Base-by-base conservation (phyloP, 2,888 invertebrate genomes). In the Habrosyne pyritoides region DNA sequence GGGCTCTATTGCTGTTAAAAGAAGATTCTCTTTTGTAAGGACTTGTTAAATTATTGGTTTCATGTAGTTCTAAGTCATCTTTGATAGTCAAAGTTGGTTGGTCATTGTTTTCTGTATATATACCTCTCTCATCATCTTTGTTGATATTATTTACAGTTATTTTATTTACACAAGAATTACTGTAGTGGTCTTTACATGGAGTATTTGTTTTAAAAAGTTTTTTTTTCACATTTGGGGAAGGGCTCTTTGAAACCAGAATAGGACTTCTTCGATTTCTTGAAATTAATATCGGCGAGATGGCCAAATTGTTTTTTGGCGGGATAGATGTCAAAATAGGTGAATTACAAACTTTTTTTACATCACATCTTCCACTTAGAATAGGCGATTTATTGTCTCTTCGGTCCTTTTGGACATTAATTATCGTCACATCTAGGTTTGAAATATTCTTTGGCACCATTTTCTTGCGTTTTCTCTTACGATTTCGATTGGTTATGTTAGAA, bases 391-490 rank as follows among this genome's bases (percentile, higher is more conserved):
- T 65, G 21, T 67, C 58, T 28, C 48, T 54, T 22, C 10, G 54
- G 0, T 76, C 61, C 52, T 61, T 70, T 33, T 60, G 53, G 0
- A 64, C 55, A 36, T 87, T 81, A 28, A 74, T 47, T 42, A 85
- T 74, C 2, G 78, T 83, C 8, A 91, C 69, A 54, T 85, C 75
- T 55, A 92, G 75, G 57, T 86, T 87, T 14, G 85, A 82, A 28
- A 78, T 47, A 53, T 87, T 87, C 36, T 73, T 84, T 0, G 56
- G 52, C 0, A 50, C 53, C 52, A 80, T 89, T 64, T 71, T 78
- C 64, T 75, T 87, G 10, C 85, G 83, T 78, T 89, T 91, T 68
- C 87, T 78, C 57, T 88, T 89, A 14, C 70, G 70, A 36, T 55
- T 67, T 49, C 53, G 56, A 22, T 53, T 60, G 59, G 60, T 74